These are phyloP conservation scores for Drosophila athabasca DNA, from an alignment of 1,140 invertebrate genomes.

Conservation along the genomic window DNA sequence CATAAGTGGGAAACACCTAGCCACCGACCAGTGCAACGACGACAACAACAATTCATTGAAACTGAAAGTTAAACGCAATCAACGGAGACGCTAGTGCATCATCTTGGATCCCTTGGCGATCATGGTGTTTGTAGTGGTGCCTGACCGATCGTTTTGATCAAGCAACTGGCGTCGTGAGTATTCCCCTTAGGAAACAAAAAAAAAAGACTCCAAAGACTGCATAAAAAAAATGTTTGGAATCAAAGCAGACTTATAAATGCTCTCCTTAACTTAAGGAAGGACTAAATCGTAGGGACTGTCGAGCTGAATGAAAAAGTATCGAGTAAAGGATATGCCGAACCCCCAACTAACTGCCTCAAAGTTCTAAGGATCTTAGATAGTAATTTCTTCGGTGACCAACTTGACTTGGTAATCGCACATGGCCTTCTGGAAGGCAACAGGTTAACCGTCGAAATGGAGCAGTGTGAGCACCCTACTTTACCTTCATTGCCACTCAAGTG, in stretches of 20 bases:
- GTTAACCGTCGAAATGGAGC: slow-evolving; percentile 72
- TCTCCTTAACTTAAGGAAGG: no score
- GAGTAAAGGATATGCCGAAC: no score
- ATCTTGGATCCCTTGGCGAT: slow-evolving; percentile 18
- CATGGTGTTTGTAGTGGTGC: slow-evolving; percentile 25
- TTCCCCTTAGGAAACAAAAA: slow-evolving; percentile 8
- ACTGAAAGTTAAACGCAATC: slow-evolving; percentile 68
- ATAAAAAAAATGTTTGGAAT: no score
- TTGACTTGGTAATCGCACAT: neutral
- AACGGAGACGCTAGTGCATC: slow-evolving; percentile 53
- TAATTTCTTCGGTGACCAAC: neutral
- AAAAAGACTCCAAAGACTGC: slow-evolving; percentile 2
- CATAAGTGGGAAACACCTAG: slow-evolving; percentile 67
- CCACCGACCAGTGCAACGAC: no score
- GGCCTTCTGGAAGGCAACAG: slow-evolving; percentile 50
- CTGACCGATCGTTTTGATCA: slow-evolving; percentile 51
- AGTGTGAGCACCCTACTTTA: slow-evolving; percentile 66
- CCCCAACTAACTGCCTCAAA: no score
- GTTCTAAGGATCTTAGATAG: neutral
- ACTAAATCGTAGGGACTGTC: no score
- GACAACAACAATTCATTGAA: slow-evolving; percentile 61
- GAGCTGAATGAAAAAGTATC: no score
- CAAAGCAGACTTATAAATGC: no score
- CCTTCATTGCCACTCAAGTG: slow-evolving; percentile 71
- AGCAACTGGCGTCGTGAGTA: slow-evolving; percentile 23